Evolutionary conservation across 1,140 invertebrate species (phyloP), one percentile per base, ranked within the genome.

Genomic region (Fopius arisanus): DNA sequence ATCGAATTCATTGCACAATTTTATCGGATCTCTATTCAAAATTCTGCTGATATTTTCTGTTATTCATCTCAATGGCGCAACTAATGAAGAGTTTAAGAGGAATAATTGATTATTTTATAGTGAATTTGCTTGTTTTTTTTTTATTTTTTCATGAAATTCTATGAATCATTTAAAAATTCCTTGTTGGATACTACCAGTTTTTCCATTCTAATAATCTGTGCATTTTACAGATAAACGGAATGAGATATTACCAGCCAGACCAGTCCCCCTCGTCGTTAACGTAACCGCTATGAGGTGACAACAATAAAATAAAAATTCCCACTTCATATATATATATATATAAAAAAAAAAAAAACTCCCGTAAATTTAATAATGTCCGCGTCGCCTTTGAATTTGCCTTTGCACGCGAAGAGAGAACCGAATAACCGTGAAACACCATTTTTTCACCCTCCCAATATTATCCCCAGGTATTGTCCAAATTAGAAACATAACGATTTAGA

Each of bases 231-330:
- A 92, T 93, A 90, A 94, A 94, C 80, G 92, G 92, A 21, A 84
- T 92, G 73, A 90, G 92, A 83, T 93, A 92, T 89, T 93, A 93
- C 86, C 92, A 93, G 75, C 92, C 92, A 10, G 90, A 86, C 0
- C 81, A 81, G 21, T 78, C 80, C 41, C 70, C 81, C 26, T 80
- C 81, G 71, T 73, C 81, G 48, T 82, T 84, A 65, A 83, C 83
- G 83, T 84, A 83, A 84, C 81, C 83, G 70, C 68, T 75, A 10
- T 26, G 54, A 26, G 23, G 19, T 23, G 23, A 28, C 19, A 19
- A 3, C 10, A 23, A 26, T 59, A 28, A 59, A 59, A 26, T 59
- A 3, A 26, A 59, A 59, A 5, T 37, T 37, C 33, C 33, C 33
- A 37, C 33, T 37, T 37, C 33, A 37, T n/a, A n/a, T n/a, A n/a